Evolutionary conservation across 1,140 invertebrate genomes (phyloP).

Genomic region (Gerris buenoi): DNA sequence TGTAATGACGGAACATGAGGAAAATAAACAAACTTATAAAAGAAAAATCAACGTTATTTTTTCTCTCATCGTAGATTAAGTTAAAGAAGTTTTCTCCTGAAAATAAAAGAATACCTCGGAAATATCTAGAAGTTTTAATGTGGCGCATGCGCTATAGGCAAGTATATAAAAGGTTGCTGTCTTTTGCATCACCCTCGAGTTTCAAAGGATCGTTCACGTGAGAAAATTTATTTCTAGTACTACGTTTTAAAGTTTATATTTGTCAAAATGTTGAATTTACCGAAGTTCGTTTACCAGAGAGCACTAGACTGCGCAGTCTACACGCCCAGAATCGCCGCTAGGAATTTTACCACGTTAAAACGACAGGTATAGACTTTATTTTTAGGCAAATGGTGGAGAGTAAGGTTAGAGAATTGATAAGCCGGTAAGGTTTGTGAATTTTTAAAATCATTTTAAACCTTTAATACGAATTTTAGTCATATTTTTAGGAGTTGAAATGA

Average conservation of each 20-base stretch:
- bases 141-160: neutral
- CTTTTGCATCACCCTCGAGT: neutral
- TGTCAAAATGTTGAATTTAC: slow-evolving; percentile 9
- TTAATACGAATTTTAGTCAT: no score
- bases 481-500: no score
- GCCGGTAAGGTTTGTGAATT: neutral
- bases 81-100: no score
- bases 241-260: neutral
- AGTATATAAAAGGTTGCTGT: neutral
- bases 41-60: no score
- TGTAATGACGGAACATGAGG: no score
- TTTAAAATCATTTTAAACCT: no score
- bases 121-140: neutral
- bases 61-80: no score
- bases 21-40: no score
- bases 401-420: neutral
- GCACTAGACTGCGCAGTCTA: neutral
- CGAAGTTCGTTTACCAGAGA: slow-evolving; percentile 2
- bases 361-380: neutral
- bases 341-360: neutral
- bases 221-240: neutral
- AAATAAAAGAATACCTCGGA: no score
- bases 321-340: neutral
- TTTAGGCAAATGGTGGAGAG: neutral
- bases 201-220: neutral